Evolutionary conservation across 2,113 vertebrate genomes (phyloP), one percentile per base, ranked within the genome.

Genomic region (Alaudala cheleensis): DNA sequence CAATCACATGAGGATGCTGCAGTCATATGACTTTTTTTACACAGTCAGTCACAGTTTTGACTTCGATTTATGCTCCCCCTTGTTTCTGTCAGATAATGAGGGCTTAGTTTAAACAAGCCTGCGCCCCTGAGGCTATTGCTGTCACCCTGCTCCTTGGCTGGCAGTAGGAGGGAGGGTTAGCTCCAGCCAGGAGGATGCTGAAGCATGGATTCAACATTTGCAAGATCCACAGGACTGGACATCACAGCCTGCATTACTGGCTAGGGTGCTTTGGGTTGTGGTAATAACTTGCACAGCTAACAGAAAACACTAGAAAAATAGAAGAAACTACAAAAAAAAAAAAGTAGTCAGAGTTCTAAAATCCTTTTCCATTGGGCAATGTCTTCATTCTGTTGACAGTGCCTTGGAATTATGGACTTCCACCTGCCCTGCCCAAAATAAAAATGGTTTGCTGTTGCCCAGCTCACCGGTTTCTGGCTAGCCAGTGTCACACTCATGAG

Each of bases 11-110:
- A 95, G 83, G 84, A 97, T 6, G 28, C 89, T 93, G 65, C 73
- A 89, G 65, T 97, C 94, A 93, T 87, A 94, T 91, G 95, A 96
- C 69, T 81, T 86, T 42, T 95, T 94, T 96, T 93, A 69, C 93
- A 84, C 65, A 93, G 81, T 93, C 94, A 91, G 69, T 87, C 88
- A 92, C 56, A 84, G 83, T 15, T 87, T 87, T 56, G 70, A 70
- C 79, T 95, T 72, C 17, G 23, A 67, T 94, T 95, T 95, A 89
- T 54, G 69, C 81, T 95, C 53, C 44, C 20, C 62, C 90, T 94
- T 72, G 42, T 57, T 70, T 74, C 88, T 96, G 88, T 61, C 92
- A 96, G 73, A 94, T 93, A 92, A 67, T 72, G 81, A 92, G 79
- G 70, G 60, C 87, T 97, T 64, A 84, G 96, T 96, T 91, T 80